Evolutionary conservation across 2,888 invertebrate species (phyloP).

Genomic region (Ornithoptera alexandrae): DNA sequence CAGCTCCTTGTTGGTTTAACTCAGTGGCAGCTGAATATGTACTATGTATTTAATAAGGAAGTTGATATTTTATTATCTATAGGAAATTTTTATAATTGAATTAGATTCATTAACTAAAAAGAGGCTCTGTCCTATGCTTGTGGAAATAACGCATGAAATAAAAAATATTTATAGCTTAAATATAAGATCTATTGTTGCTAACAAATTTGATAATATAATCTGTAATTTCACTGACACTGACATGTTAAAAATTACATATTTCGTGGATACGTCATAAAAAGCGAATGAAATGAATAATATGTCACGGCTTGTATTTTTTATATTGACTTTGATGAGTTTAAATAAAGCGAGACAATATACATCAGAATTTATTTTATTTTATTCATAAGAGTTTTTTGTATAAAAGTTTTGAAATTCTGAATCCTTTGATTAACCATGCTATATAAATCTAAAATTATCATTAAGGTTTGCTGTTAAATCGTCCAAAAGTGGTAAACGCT

Average conservation of each 20-base stretch:
- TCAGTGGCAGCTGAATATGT: too few relatives aligned
- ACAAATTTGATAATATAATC: neutral
- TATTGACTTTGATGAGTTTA: neutral
- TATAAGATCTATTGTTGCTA: neutral
- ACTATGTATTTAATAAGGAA: too few relatives aligned
- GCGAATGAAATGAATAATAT: slow-evolving; percentile 6
- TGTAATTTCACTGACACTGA: slow-evolving; percentile 2
- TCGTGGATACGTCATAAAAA: slow-evolving; percentile 8
- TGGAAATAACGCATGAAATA: too few relatives aligned
- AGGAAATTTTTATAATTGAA: too few relatives aligned
- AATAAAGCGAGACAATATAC: neutral
- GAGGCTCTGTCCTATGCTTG: too few relatives aligned
- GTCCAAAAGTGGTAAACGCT: slow-evolving; percentile 21
- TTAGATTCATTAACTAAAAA: too few relatives aligned
- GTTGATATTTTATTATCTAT: too few relatives aligned
- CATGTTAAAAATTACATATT: neutral
- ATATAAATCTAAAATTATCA: slow-evolving; percentile 8
- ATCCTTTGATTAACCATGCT: neutral
- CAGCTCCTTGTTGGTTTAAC: too few relatives aligned
- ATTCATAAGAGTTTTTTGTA: neutral
- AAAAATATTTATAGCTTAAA: neutral
- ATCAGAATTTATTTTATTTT: neutral
- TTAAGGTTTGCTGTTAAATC: slow-evolving; percentile 1
- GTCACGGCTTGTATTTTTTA: slow-evolving; percentile 3
- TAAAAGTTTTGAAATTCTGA: slow-evolving; percentile 2